phyloP scores from a whole-genome alignment of 1,140 invertebrate genomes.

The Propsilocerus akamusi region DNA sequence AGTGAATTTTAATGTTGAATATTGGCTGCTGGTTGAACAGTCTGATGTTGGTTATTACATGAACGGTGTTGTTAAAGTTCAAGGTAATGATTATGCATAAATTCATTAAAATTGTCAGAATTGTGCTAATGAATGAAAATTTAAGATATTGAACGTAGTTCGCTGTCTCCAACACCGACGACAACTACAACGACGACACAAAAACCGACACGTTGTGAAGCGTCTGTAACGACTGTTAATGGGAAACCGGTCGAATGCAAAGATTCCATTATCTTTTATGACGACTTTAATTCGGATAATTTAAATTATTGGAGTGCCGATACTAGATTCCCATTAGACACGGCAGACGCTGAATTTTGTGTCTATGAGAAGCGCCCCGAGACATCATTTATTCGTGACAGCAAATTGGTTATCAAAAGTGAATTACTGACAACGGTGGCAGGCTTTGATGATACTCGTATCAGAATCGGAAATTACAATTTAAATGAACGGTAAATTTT shows the following conservation, averaged over 20 bases:
- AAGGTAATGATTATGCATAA: not conserved
- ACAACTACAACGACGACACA: not conserved
- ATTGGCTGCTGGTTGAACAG: not conserved
- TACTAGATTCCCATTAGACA: constrained; percentile 1
- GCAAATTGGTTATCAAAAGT: not conserved
- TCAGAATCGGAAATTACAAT: not conserved
- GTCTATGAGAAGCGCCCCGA: not conserved
- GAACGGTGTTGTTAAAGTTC: not conserved
- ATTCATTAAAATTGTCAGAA: too few relatives aligned
- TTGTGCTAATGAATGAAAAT: not conserved
- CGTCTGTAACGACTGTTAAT: not conserved
- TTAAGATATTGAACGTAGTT: not conserved
- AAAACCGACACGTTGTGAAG: not conserved
- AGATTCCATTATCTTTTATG: constrained; percentile 1
- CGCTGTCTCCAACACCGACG: not conserved
- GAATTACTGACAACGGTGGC: not conserved
- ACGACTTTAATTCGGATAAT: constrained; percentile 1
- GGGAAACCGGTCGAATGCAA: not conserved
- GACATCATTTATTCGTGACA: not conserved
- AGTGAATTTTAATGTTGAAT: not conserved
- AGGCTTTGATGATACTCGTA: not conserved
- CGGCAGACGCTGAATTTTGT: not conserved
- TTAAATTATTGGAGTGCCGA: not conserved
- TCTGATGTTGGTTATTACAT: not conserved
- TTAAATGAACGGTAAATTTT: not conserved